Evolutionary conservation across 53 echinoderm and acorn worm species (phyloP).

Genomic region (Stichopus horrens): DNA sequence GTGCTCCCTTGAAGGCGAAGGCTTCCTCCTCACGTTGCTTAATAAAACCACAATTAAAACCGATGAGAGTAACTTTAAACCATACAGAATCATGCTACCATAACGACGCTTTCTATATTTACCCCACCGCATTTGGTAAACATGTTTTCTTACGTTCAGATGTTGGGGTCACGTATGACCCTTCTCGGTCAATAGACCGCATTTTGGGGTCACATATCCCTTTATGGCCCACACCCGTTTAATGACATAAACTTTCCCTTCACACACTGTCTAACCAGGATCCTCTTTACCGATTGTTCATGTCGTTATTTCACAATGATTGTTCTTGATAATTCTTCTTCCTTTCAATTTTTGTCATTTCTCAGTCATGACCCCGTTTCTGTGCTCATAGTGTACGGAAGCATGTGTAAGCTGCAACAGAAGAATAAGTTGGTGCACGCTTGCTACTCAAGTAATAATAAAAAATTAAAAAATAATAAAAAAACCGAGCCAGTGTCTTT

Average conservation of each 20-base stretch:
- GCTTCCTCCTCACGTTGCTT: too few species aligned
- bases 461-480: too few species aligned
- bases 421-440: too few species aligned
- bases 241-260: slow-evolving; percentile 5
- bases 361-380: neutral
- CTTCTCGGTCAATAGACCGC: neutral
- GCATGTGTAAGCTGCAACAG: neutral
- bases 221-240: neutral
- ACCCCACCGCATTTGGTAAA: too few species aligned
- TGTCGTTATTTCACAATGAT: neutral
- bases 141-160: neutral
- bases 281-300: neutral
- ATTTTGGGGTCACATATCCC: neutral
- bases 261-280: slow-evolving; percentile 2
- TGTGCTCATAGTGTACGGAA: neutral
- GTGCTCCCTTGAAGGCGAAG: too few species aligned
- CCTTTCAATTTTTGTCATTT: neutral
- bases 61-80: too few species aligned
- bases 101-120: too few species aligned
- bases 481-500: too few species aligned
- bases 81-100: too few species aligned
- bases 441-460: too few species aligned
- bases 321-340: neutral
- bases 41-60: too few species aligned
- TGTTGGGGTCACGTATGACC: neutral